Evolutionary conservation across 2,797 vertebrate genomes (phyloP), one percentile per base, ranked within the genome.

Genomic region (Manis crassicaudata): DNA sequence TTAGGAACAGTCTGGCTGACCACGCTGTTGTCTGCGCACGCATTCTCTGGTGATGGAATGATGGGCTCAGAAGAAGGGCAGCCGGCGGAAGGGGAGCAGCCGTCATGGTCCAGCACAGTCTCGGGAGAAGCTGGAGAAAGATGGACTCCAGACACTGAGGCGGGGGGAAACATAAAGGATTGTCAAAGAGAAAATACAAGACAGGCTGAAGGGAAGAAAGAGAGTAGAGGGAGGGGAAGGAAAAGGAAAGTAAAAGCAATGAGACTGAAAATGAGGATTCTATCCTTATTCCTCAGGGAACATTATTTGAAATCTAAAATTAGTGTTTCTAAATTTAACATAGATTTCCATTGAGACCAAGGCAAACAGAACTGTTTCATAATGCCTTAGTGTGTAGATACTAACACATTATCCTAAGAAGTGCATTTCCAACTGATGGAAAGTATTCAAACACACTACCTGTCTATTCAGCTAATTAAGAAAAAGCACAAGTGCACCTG

Each of bases 61-160:
- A 97, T 76, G 32, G 98, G 72, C 35, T 98, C 98, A 3, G 98
- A 90, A 94, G 97, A 80, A 83, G 96, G 89, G 85, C 97, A 85
- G 96, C 76, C 94, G 58, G 94, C 43, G 10, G 98, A 89, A 56
- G 95, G 94, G 81, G 97, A 43, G 0, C 97, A 67, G 23, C 13
- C 75, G 17, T 98, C 98, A 40, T 40, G 90, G 58, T 98, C 98
- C 97, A 97, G 87, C 1, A 97, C 63, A 92, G 97, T 82, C 27
- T 98, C 98, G 73, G 97, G 23, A 97, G 97, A 95, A 56, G 93
- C 65, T 88, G 96, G 92, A 46, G 98, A 40, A 35, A 97, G 70
- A 25, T 56, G 97, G 87, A 98, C 97, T 97, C 98, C 98, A 88
- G 98, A 96, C 2, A 98, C 98, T 98, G 60, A 65, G 63, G 73